These are phyloP conservation scores for Petroica traversi DNA, from an alignment of 2,113 vertebrate genomes.

Conservation along the genomic window DNA sequence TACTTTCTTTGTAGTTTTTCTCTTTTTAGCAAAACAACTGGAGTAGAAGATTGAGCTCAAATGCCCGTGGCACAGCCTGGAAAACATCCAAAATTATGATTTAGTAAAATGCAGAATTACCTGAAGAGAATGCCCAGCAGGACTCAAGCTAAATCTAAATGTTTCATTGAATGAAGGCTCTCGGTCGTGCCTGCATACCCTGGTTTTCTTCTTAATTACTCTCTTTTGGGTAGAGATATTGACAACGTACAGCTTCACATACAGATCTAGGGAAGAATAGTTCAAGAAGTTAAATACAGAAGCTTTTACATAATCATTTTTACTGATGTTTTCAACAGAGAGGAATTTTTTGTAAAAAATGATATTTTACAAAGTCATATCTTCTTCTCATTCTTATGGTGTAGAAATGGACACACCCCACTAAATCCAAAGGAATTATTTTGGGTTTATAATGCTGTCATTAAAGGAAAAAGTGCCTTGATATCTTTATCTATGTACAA, in stretches of 20 bases:
- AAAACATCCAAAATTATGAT: neutral
- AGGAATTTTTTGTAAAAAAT: neutral
- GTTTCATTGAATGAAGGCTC: conserved; percentile 99
- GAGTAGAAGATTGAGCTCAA: neutral
- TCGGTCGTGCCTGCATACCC: conserved; percentile 94
- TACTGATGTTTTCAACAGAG: neutral
- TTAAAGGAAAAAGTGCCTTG: neutral
- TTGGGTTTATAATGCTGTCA: neutral
- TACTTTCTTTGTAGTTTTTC: neutral
- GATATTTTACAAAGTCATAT: neutral
- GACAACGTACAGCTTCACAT: conserved; percentile 96
- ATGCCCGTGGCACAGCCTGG: neutral
- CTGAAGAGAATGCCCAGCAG: conserved; percentile 96
- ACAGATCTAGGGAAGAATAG: conserved; percentile 83
- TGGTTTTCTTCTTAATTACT: conserved; percentile 99
- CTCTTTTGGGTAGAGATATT: conserved; percentile 95
- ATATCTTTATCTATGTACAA: neutral
- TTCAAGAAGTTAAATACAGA: neutral
- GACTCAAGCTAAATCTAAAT: conserved; percentile 93
- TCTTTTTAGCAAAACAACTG: neutral
- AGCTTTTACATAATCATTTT: neutral
- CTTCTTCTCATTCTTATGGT: neutral
- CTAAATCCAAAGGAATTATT: neutral
- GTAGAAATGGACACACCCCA: neutral
- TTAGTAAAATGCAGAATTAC: conserved; percentile 69